Base-by-base conservation (phyloP, 2,797 vertebrate species). In the Buphagus erythrorhynchus region DNA sequence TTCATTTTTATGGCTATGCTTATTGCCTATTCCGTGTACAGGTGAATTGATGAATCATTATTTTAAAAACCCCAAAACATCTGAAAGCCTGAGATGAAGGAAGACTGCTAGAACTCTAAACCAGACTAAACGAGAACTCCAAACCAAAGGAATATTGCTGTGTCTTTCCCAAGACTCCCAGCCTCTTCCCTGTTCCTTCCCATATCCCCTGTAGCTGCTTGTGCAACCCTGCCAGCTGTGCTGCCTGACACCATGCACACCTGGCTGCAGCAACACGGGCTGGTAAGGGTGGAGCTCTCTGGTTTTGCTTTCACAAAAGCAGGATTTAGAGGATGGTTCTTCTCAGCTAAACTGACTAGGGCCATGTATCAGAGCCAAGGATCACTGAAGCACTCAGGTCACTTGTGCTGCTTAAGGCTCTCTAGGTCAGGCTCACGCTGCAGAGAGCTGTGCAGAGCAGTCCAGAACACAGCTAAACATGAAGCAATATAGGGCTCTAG, bases 121-220 rank as follows among this genome's bases (percentile, higher is more conserved):
- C 40, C 8, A 73, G 31, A 25, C 29, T 40, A 4, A 83, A 18
- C 20, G 31, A 2, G 42, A 67, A 35, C 10, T 77, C 33, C 19
- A 42, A 91, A 77, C 38, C 21, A 62, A 58, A 75, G n/a, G 2
- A 88, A 43, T 49, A 65, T 10, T 15, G 16, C 7, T 0, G 1
- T 62, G 10, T 55, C 57, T 83, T 74, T 80, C 20, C 28, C 35
- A 68, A 33, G 45, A 49, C 10, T 65, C 38, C 38, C 17, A 88
- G 10, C 3, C 11, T 65, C 35, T 65, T 78, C 38, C 57, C 36
- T 29, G 22, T 17, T 86, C 57, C 45, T 54, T 71, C 29, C 19
- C 2, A 0, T 35, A 31, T n/a, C 67, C 46, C 25, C 15, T 25
- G 14, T 5, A 48, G 10, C 40, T 42, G 31, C 52, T 28, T 0